Evolutionary conservation across 37 sponge, comb jelly and placozoan species (phyloP), one percentile per base, ranked within the genome.

Genomic region (Theonella swinhoei): DNA sequence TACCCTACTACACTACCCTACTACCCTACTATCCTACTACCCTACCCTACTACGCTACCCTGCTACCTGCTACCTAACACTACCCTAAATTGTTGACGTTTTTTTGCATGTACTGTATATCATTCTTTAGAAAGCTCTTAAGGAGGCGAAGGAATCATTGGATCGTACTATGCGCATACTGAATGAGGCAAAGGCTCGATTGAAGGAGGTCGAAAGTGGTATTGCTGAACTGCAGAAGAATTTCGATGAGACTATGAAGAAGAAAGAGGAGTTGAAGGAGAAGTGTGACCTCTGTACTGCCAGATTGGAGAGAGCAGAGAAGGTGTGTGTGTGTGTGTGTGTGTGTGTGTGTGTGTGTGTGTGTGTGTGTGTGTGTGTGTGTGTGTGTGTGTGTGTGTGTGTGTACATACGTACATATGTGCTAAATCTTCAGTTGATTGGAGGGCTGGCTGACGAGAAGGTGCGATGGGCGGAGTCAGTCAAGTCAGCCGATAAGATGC

Each of bases 371-470:
- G 11, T 58, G 60, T 58, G 60, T 20, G 60, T 58, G 11, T 19
- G 17, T 58, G 17, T 20, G 19, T 19, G 19, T 20, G 11, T 11
- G 19, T 20, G 11, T 58, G 19, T 58, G 19, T 20, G 60, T 58
- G 17, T 58, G 11, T 19, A 20, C 60, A 28, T 2, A 28, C 64
- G 7, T 2, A 2, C 64, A 3, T 28, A 63, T 28, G 26, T 28
- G 4, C 64, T 7, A n/a, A 63, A n/a, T n/a, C n/a, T n/a, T n/a
- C n/a, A n/a, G n/a, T n/a, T n/a, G n/a, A n/a, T n/a, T n/a, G n/a
- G n/a, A n/a, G n/a, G 96, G 24, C 88, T 99, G 71, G 97, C 94
- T 34, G 97, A 96, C 71, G 99, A 99, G 73, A 94, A 99, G 76
- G 84, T 94, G 63, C 81, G 97, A 42, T 99, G 99, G 99, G 87